phyloP scores from a whole-genome alignment of 2,797 vertebrate genomes.

The Salarias fasciatus region DNA sequence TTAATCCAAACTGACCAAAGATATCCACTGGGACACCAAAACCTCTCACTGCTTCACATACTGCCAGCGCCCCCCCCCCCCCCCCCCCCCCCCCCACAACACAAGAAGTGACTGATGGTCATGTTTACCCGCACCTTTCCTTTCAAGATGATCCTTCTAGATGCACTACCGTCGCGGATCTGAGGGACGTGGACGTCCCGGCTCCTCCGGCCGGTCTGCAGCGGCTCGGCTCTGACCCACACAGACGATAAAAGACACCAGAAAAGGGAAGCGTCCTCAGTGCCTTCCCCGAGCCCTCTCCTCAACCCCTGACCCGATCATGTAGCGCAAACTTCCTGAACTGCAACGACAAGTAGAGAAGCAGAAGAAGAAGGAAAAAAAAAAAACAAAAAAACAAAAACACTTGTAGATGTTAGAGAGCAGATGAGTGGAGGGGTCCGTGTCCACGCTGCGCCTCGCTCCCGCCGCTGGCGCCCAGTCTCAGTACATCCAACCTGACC shows the following conservation, averaged over 20 bases:
- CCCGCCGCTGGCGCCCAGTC: too few relatives aligned
- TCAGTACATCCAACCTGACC: too few relatives aligned
- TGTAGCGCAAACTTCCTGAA: slow-evolving; percentile 76
- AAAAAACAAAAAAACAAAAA: slow-evolving; percentile 20
- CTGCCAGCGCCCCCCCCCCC: slow-evolving; percentile 36
- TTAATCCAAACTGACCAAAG: slow-evolving; percentile 78
- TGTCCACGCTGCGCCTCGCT: too few relatives aligned
- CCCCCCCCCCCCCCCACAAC: too few relatives aligned
- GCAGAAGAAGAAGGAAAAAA: slow-evolving; percentile 2
- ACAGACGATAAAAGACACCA: not conserved
- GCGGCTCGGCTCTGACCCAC: slow-evolving; percentile 38
- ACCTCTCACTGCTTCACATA: slow-evolving; percentile 46
- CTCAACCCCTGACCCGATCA: slow-evolving; percentile 65
- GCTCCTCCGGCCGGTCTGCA: too few relatives aligned
- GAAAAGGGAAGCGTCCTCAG: slow-evolving; percentile 56
- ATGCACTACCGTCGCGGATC: slow-evolving; percentile 38
- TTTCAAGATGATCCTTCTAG: slow-evolving; percentile 5
- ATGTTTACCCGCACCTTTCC: slow-evolving; percentile 35
- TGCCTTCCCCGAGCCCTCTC: slow-evolving; percentile 50
- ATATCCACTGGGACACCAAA: slow-evolving; percentile 59
- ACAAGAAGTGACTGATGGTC: slow-evolving; percentile 12
- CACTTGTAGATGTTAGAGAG: slow-evolving; percentile 64
- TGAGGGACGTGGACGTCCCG: slow-evolving; percentile 2
- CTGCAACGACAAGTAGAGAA: slow-evolving; percentile 58
- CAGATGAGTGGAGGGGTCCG: slow-evolving; percentile 48